Percentiles rank a stretch among this genome's conserved stretches.
Conservation (phyloP, 2,113 vertebrate genomes). For the Eptesicus fuscus region DNA sequence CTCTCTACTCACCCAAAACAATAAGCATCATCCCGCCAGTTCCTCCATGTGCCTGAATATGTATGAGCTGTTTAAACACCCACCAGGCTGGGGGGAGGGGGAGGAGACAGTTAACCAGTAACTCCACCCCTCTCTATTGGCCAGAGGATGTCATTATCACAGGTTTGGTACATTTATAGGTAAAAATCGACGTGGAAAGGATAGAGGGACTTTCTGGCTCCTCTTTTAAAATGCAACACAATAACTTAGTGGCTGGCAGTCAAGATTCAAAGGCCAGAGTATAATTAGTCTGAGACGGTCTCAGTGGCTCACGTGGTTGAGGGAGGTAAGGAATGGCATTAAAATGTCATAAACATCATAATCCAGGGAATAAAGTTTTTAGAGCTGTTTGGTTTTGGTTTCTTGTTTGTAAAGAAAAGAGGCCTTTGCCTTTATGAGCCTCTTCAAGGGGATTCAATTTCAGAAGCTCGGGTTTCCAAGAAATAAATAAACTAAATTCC, state of each 20-base stretch:
- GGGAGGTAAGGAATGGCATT: background rate
- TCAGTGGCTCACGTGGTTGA: background rate
- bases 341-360: background rate
- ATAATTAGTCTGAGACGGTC: background rate
- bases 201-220: background rate
- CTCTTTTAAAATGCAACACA: background rate
- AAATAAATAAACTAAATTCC: conserved; percentile 39
- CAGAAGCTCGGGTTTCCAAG: background rate
- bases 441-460: background rate
- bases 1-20: background rate
- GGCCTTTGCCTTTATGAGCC: background rate
- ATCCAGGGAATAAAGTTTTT: background rate
- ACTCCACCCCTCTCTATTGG: background rate
- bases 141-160: background rate
- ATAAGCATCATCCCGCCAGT: background rate
- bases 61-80: background rate
- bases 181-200: background rate
- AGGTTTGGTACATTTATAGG: background rate
- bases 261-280: background rate
- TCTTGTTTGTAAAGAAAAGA: conserved; percentile 29
- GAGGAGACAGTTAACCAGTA: background rate
- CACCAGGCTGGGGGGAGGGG: accelerated
- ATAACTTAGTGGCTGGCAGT: background rate
- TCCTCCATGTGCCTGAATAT: background rate
- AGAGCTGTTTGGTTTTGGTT: background rate